Evolutionary conservation across 1,140 invertebrate species (phyloP).

Genomic region (Aphis gossypii): DNA sequence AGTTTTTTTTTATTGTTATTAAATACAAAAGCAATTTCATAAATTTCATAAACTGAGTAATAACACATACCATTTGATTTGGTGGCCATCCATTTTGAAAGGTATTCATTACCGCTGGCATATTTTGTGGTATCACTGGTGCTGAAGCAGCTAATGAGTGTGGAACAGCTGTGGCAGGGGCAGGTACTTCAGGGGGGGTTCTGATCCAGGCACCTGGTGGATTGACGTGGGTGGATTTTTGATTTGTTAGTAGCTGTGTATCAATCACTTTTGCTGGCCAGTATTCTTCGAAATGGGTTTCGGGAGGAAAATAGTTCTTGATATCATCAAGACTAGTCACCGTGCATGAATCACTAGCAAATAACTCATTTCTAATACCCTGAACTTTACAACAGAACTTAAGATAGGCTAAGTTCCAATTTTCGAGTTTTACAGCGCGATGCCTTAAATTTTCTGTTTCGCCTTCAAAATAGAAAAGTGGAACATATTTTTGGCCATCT

Average conservation of each 20-base stretch:
- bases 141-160: neutral
- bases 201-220: slow-evolving; percentile 59
- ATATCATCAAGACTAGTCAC: slow-evolving; percentile 89
- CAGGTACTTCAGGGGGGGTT: slow-evolving; percentile 59
- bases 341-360: slow-evolving; percentile 85
- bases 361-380: slow-evolving; percentile 88
- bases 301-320: slow-evolving; percentile 87
- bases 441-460: slow-evolving; percentile 88
- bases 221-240: slow-evolving; percentile 48
- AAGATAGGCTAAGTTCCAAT: slow-evolving; percentile 90
- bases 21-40: neutral
- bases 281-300: slow-evolving; percentile 88
- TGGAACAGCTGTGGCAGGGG: slow-evolving; percentile 35
- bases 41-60: neutral
- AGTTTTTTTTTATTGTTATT: neutral
- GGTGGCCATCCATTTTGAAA: slow-evolving; percentile 41
- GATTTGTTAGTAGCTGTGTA: slow-evolving; percentile 73
- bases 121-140: neutral
- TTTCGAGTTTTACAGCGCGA: slow-evolving; percentile 82
- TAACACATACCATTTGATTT: slow-evolving; percentile 47
- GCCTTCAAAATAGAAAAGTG: slow-evolving; percentile 92
- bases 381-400: slow-evolving; percentile 95
- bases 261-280: slow-evolving; percentile 88
- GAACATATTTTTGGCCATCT: slow-evolving; percentile 85
- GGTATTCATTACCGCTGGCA: neutral